Base-by-base conservation (phyloP, 2,888 invertebrate species). In the Drosophila suboccidentalis region DNA sequence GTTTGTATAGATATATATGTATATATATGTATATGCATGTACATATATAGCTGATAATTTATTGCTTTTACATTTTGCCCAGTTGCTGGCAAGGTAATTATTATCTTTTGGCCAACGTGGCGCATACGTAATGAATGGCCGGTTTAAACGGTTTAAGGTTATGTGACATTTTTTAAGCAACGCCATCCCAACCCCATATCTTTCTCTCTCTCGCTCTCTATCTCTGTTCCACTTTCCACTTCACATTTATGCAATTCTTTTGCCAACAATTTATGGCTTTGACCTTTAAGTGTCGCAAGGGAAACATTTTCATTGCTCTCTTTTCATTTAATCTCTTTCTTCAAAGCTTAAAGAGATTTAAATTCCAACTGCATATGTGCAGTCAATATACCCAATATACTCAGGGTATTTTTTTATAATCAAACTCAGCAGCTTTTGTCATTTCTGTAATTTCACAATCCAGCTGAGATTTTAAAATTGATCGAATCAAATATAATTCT, bases 11-110 rank as follows among this genome's bases (percentile, higher is more conserved):
- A 39, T 67, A 59, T 62, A 38, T 39, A 36, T 47, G 8, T 29
- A 3, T 10, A 32, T n/a, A n/a, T n/a, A n/a, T n/a, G n/a, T n/a
- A n/a, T n/a, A n/a, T n/a, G n/a, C n/a, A n/a, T n/a, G n/a, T n/a
- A n/a, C n/a, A n/a, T n/a, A n/a, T 71, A 82, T 75, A 82, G 66
- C 77, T 69, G 68, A 75, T 78, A 89, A 89, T 89, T 83, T 83
- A 83, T 83, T 62, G 39, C 71, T 68, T 53, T 70, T 67, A 71
- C 68, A 66, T 47, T 64, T 57, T 47, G 68, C 54, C 34, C 55
- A 53, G 74, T 58, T 53, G 55, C 71, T 63, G 83, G 67, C 51
- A 73, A 70, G 85, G 82, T 87, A 89, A 84, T 89, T 89, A 87
- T 84, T 89, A 84, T 84, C 72, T 67, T 3, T 71, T 69, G 83